Evolutionary conservation across 2,113 vertebrate species (phyloP), one percentile per base, ranked within the genome.

Genomic region (Embiotoca jacksoni): DNA sequence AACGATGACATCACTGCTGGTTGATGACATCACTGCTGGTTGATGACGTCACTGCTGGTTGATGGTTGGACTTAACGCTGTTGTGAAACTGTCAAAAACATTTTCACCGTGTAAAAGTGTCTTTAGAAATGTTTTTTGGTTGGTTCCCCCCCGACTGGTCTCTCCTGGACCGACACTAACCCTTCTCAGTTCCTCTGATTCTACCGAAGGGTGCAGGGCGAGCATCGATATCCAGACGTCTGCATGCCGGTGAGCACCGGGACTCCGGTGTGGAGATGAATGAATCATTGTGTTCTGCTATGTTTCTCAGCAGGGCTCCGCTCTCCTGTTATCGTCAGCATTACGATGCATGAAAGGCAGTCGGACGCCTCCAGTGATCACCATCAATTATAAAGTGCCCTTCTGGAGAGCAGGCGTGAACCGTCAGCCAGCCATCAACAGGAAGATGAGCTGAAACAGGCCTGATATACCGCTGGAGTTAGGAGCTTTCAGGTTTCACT

Each of bases 331-430:
- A 70, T 66, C 61, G 15, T 16, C 7, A 53, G 70, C 84, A 84
- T 83, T 86, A 70, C 62, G 54, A 88, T 85, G 75, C 84, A 65
- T 44, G 7, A 57, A 59, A 84, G 62, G 59, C 58, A 55, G 60
- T 35, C 41, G 62, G 53, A 75, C 13, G 75, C 78, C 79, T 77
- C 39, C n/a, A 61, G 62, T 78, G 74, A 91, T 87, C 81, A 78
- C 39, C 7, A 31, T 83, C 83, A 86, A 80, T 88, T 85, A 86
- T 58, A 61, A 0, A 32, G 44, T 46, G 49, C 75, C 44, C 1
- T 16, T 30, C 7, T 3, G 41, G 56, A 59, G 59, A 76, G 59
- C 54, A 3, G 61, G 58, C 58, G 61, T 2, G n/a, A 65, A 58
- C 8, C 60, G 68, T 63, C 80, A 76, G 47, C 16, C 3, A 35